These are phyloP conservation scores for Danio rerio DNA, from an alignment of 2,113 vertebrate genomes.

Conservation along the genomic window DNA sequence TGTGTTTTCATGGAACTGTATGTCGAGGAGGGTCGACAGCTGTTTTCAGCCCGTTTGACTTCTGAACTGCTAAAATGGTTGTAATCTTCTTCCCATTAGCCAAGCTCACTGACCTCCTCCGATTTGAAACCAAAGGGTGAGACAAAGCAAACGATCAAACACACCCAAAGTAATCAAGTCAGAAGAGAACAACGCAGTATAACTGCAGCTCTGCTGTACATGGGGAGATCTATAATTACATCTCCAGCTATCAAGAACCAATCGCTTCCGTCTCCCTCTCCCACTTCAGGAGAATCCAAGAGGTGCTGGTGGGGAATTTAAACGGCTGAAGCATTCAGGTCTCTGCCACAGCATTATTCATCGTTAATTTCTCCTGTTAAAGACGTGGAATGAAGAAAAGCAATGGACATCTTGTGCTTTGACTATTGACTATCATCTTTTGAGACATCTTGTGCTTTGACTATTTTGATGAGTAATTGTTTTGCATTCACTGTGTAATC, in stretches of 20 bases:
- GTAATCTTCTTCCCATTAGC: not conserved
- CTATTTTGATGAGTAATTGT: not conserved
- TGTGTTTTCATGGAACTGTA: too few relatives aligned
- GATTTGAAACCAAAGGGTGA: not conserved
- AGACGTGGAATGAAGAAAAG: conserved; percentile 15
- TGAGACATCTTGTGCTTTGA: not conserved
- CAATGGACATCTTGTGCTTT: conserved; percentile 13
- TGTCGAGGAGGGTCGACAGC: too few relatives aligned
- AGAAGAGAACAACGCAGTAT: not conserved
- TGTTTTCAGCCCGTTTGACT: not conserved
- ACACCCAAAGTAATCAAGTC: not conserved
- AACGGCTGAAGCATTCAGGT: conserved; percentile 17
- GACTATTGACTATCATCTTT: not conserved
- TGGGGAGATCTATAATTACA: conserved; percentile 51
- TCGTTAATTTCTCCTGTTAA: conserved; percentile 18
- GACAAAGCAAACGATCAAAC: not conserved
- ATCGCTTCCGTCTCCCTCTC: conserved; percentile 34
- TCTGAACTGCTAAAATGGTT: not conserved
- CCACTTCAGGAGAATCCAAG: conserved; percentile 17
- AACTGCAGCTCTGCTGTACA: not conserved
- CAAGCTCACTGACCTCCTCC: not conserved
- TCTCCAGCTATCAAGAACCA: conserved; percentile 39
- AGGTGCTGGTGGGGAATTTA: conserved; percentile 30
- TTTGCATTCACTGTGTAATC: not conserved
- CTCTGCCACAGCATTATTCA: conserved; percentile 25